Evolutionary conservation across 2,113 vertebrate genomes (phyloP).

Genomic region (Brienomyrus longianalis): DNA sequence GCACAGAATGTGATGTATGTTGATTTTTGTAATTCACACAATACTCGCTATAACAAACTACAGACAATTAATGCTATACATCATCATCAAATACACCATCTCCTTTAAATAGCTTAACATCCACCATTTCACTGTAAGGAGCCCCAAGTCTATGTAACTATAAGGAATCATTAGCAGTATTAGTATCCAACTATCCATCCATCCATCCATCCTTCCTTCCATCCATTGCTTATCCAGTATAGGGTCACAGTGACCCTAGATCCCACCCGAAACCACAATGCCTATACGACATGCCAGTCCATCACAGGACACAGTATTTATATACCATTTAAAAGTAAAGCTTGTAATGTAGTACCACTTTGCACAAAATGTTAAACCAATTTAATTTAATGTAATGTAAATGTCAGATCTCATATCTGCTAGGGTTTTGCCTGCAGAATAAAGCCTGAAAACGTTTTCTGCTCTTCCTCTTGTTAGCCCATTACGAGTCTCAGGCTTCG

Average conservation of each 20-base stretch:
- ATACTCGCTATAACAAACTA: background rate
- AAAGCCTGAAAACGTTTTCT: background rate
- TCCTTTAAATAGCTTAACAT: background rate
- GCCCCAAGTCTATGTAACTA: background rate
- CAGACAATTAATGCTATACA: background rate
- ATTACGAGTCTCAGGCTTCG: background rate
- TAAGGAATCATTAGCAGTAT: background rate
- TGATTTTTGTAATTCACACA: background rate
- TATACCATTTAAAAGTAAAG: background rate
- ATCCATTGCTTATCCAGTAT: background rate
- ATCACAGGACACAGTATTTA: background rate
- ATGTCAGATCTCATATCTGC: background rate
- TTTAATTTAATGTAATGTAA: background rate
- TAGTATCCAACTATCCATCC: background rate
- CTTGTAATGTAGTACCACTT: background rate
- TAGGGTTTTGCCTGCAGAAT: background rate
- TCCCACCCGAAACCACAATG: background rate
- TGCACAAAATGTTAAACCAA: background rate
- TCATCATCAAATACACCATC: background rate
- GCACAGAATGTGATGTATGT: background rate
- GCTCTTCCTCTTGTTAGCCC: background rate
- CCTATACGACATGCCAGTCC: background rate
- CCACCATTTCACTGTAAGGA: background rate
- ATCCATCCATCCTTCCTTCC: background rate
- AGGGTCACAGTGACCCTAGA: background rate